A percentile compares a stretch with the other conserved stretches of the same genome.
Conservation (phyloP, 2,113 vertebrate species). For the Clupea harengus region DNA sequence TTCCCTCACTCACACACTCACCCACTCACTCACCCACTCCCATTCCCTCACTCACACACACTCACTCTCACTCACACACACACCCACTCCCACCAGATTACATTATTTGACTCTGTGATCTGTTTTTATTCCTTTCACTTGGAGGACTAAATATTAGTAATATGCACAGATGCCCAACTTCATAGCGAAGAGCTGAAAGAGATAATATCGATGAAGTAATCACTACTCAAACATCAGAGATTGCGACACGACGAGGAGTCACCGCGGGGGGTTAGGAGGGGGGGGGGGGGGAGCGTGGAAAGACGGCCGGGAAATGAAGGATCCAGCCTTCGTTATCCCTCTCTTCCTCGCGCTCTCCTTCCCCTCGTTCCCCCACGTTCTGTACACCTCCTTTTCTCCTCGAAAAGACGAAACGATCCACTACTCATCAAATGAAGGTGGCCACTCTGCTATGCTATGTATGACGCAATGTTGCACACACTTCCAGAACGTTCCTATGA, state of each 20-base stretch:
- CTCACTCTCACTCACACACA: not conserved
- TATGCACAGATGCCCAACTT: slow-evolving; percentile 52
- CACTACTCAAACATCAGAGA: slow-evolving; percentile 52
- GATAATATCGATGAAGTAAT: slow-evolving; percentile 48
- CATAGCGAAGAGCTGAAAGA: slow-evolving; percentile 55
- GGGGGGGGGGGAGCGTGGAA: not conserved
- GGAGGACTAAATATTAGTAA: slow-evolving; percentile 59
- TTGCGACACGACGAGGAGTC: slow-evolving; percentile 50
- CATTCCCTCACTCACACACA: too few relatives aligned
- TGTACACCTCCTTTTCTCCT: slow-evolving; percentile 72
- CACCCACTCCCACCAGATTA: slow-evolving; percentile 11
- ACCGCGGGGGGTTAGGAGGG: slow-evolving; percentile 34
- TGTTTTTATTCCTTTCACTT: slow-evolving; percentile 27
- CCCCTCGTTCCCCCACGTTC: slow-evolving; percentile 46
- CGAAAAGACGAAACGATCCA: slow-evolving; percentile 62
- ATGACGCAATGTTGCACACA: slow-evolving; percentile 70
- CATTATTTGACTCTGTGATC: not conserved
- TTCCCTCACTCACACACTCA: not conserved
- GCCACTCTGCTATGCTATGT: slow-evolving; percentile 72
- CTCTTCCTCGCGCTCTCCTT: slow-evolving; percentile 1
- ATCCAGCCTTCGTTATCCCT: slow-evolving; percentile 76
- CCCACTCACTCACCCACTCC: not conserved
- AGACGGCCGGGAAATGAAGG: slow-evolving; percentile 64
- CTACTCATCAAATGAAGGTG: slow-evolving; percentile 72
- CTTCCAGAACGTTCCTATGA: slow-evolving; percentile 80